These are phyloP conservation scores for Crenichthys baileyi DNA, from an alignment of 2,797 vertebrate species.

Conservation along the genomic window DNA sequence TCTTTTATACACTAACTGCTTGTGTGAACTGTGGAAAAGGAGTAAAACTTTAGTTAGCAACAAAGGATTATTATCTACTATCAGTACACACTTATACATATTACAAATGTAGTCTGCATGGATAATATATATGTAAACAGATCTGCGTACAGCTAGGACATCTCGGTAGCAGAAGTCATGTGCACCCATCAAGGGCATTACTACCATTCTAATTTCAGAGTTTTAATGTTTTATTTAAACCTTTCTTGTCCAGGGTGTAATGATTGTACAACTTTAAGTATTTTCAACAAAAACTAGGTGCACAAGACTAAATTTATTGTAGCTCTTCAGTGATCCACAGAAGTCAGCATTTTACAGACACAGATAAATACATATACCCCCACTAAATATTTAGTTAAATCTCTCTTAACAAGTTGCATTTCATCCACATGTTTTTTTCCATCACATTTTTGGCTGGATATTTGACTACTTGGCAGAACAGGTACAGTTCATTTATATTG, in stretches of 20 bases:
- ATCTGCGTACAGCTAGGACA: neutral
- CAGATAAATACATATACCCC: neutral
- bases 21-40: neutral
- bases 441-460: neutral
- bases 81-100: neutral
- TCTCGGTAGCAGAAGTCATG: neutral
- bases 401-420: neutral
- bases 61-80: too few relatives aligned
- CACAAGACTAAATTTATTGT: neutral
- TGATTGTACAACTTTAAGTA: neutral
- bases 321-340: too few relatives aligned
- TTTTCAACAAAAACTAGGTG: neutral
- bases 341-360: too few relatives aligned
- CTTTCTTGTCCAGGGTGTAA: neutral
- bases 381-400: neutral
- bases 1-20: conserved; percentile 9
- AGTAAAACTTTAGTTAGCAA: conserved; percentile 12
- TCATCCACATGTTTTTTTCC: neutral
- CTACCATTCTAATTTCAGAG: neutral
- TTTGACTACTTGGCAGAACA: neutral
- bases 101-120: neutral
- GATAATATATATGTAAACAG: neutral
- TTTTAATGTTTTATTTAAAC: neutral
- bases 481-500: neutral
- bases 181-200: neutral